A percentile compares a stretch with the other conserved stretches of the same genome.
Evolutionary conservation across 1,140 invertebrate genomes (phyloP).

Genomic region (Vanessa atalanta): DNA sequence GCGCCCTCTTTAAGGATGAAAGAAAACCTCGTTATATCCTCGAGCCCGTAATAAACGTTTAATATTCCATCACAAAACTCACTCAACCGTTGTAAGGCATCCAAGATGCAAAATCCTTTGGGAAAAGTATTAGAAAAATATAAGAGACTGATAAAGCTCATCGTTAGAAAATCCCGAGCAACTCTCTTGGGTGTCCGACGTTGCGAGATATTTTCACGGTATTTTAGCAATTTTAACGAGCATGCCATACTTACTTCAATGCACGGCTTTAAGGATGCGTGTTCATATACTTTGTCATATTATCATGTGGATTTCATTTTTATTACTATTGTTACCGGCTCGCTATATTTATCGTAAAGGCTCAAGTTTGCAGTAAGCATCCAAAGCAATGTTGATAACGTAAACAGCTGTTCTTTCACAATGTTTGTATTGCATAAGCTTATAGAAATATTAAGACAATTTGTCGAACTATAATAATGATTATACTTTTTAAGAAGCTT

Average conservation of each 20-base stretch:
- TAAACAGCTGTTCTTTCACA: too few relatives aligned
- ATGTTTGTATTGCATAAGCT: too few relatives aligned
- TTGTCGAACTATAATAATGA: too few relatives aligned
- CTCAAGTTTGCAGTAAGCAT: neutral
- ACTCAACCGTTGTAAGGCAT: constrained; percentile 56
- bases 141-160: constrained; percentile 72
- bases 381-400: neutral
- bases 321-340: constrained; percentile 11
- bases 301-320: constrained; percentile 26
- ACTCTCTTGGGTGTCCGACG: constrained; percentile 69
- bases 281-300: constrained; percentile 35
- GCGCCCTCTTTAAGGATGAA: constrained; percentile 47
- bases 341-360: neutral
- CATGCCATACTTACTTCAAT: constrained; percentile 71
- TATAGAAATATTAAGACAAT: too few relatives aligned
- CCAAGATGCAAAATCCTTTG: constrained; percentile 69
- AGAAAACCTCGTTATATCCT: constrained; percentile 46
- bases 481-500: too few relatives aligned
- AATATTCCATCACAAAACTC: constrained; percentile 60
- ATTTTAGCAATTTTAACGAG: constrained; percentile 80
- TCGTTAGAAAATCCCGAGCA: constrained; percentile 61
- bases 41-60: constrained; percentile 51
- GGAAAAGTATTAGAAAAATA: constrained; percentile 77
- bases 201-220: constrained; percentile 74
- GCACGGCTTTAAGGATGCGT: constrained; percentile 57